phyloP scores from a whole-genome alignment of 2,797 vertebrate genomes.

The Pelobates cultripes region DNA sequence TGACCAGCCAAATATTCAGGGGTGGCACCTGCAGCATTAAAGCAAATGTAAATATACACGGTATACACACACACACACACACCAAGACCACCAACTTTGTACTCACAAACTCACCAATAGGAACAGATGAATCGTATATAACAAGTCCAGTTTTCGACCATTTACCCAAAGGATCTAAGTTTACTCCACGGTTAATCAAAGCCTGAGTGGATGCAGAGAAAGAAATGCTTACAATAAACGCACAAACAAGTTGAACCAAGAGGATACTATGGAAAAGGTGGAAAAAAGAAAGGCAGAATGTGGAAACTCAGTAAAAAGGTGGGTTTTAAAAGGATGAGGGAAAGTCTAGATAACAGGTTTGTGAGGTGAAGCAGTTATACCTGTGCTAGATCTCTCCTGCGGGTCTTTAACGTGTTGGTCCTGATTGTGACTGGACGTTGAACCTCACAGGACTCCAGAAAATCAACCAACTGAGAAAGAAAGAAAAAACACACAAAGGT shows the following conservation, averaged over 20 bases:
- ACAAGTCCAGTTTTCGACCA: constrained; percentile 97
- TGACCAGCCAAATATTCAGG: constrained; percentile 96
- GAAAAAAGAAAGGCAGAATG: fast-evolving
- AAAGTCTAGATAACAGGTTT: background rate
- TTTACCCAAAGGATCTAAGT: constrained; percentile 94
- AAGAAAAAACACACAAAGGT: too few species aligned
- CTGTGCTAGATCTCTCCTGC: constrained; percentile 94
- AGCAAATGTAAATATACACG: background rate
- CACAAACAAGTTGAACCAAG: background rate
- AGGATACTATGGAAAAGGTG: background rate
- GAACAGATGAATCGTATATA: constrained; percentile 94
- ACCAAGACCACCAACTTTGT: background rate
- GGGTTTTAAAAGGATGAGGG: background rate
- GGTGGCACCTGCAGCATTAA: constrained; percentile 82
- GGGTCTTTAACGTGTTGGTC: constrained; percentile 94
- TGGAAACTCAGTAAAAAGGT: background rate
- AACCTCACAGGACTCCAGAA: constrained; percentile 94
- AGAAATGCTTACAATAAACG: background rate
- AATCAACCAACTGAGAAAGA: constrained; percentile 84
- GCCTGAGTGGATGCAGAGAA: constrained; percentile 72
- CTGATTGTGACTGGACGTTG: constrained; percentile 92
- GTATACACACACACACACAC: background rate
- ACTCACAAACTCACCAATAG: constrained; percentile 79
- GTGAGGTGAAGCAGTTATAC: constrained; percentile 65
- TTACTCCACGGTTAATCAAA: constrained; percentile 95